These are phyloP conservation scores for Oxygymnocypris stewartii DNA, from an alignment of 2,113 vertebrate genomes.

Conservation along the genomic window DNA sequence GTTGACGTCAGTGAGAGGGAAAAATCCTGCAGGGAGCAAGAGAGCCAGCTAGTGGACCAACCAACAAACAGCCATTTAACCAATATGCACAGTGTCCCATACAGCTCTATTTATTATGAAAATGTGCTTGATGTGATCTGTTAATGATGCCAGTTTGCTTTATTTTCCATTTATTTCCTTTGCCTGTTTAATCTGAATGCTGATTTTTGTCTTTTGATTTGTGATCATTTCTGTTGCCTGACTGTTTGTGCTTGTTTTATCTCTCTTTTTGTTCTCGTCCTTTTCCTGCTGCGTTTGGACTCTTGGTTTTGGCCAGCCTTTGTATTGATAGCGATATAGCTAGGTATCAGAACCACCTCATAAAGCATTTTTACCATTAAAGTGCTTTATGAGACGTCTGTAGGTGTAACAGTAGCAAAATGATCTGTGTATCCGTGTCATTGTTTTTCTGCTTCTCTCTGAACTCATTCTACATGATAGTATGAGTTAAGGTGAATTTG, in stretches of 20 bases:
- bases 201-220: conserved; percentile 58
- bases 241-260: conserved; percentile 67
- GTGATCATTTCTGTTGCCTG: conserved; percentile 66
- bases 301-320: conserved; percentile 89
- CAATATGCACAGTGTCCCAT: neutral
- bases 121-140: conserved; percentile 2
- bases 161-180: conserved; percentile 46
- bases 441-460: conserved; percentile 20
- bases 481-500: neutral
- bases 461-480: neutral
- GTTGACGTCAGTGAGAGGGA: neutral
- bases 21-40: conserved; percentile 25
- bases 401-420: conserved; percentile 14
- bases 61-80: neutral
- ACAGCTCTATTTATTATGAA: neutral
- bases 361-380: conserved; percentile 75
- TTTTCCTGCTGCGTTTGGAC: conserved; percentile 78
- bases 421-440: neutral
- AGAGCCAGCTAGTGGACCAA: conserved; percentile 55
- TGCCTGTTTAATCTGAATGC: conserved; percentile 61
- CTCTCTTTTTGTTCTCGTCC: conserved; percentile 66
- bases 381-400: conserved; percentile 73
- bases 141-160: conserved; percentile 15
- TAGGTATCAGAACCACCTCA: conserved; percentile 86
- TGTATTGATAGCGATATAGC: conserved; percentile 99